phyloP scores from a whole-genome alignment of 1,140 invertebrate genomes.

The Copidosoma floridanum region DNA sequence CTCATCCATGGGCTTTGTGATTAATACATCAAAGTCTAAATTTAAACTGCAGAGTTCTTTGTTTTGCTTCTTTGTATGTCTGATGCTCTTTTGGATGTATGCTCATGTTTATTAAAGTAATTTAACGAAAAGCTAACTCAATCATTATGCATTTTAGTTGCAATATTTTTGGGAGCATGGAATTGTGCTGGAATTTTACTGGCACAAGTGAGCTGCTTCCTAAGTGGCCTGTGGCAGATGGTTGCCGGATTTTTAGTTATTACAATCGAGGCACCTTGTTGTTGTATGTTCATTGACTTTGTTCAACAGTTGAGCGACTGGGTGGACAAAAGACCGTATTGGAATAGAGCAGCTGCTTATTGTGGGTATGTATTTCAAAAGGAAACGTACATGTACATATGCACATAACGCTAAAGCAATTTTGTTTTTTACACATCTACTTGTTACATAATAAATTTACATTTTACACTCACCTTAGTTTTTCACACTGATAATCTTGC shows the following conservation, averaged over 20 bases:
- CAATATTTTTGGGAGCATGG: conserved; percentile 81
- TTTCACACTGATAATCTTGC: no score
- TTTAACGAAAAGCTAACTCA: conserved; percentile 4
- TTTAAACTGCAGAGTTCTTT: no score
- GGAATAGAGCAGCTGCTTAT: conserved; percentile 87
- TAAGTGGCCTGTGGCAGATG: conserved; percentile 87
- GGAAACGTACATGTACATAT: no score
- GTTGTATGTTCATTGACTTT: conserved; percentile 91
- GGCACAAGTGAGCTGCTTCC: conserved; percentile 65
- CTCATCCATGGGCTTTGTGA: no score
- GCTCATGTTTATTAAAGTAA: conserved; percentile 8
- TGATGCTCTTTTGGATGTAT: no score
- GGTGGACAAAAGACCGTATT: conserved; percentile 81
- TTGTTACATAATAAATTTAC: no score
- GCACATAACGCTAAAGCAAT: no score
- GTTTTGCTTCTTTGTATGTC: no score
- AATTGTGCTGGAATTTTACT: conserved; percentile 73
- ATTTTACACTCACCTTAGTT: no score
- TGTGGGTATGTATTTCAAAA: conserved; percentile 67
- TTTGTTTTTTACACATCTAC: no score
- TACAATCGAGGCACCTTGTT: conserved; percentile 89
- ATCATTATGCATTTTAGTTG: conserved; percentile 63
- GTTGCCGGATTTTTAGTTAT: conserved; percentile 82
- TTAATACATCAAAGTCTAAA: no score
- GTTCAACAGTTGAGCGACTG: conserved; percentile 79